Base-by-base conservation (phyloP, 2,888 invertebrate species). In the Rhogogaster chlorosoma region DNA sequence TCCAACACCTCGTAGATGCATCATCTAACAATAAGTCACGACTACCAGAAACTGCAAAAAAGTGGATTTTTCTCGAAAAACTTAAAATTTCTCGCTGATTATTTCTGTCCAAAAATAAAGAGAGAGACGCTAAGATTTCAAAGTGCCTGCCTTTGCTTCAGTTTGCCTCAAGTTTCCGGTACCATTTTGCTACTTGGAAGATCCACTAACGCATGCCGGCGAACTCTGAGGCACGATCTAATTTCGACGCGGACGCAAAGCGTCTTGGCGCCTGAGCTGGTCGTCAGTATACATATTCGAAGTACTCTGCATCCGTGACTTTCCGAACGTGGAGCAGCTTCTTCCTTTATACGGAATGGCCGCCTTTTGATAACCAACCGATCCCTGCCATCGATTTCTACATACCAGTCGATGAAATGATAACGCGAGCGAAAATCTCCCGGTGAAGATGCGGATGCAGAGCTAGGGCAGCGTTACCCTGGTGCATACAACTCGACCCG, bases 211-310 rank as follows among this genome's bases (percentile, higher is more conserved):
- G 38, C 22, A 42, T 73, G 71, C 38, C n/a, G 71, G 12, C 71
- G 29, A 42, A 73, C 71, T 53, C 53, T 18, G n/a, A 38, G 71
- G 42, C 71, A 71, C 18, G 71, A 73, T 73, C 71, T 73, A 73
- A 73, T 73, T 73, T 73, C 38, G 71, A 73, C 71, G 22, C 71
- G 71, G 71, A 73, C 71, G 42, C 36, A 42, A 42, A 42, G 71
- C 26, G 71, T 38, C 71, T 73, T 42, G 71, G 71, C 71, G 71
- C 71, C 71, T 22, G 71, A 73, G 10, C 29, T 32, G 67, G 10
- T 67, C 26, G 26, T 67, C 67, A 5, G 32, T 67, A 67, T 67
- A 67, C 32, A 67, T 67, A 67, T 32, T 32, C 29, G 18, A 67
- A 67, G 12, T 3, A 32, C 32, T 67, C 32, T 67, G 15, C 32